These are phyloP conservation scores for Myrmecobius fasciatus DNA, from an alignment of 2,113 vertebrate genomes.

Conservation along the genomic window DNA sequence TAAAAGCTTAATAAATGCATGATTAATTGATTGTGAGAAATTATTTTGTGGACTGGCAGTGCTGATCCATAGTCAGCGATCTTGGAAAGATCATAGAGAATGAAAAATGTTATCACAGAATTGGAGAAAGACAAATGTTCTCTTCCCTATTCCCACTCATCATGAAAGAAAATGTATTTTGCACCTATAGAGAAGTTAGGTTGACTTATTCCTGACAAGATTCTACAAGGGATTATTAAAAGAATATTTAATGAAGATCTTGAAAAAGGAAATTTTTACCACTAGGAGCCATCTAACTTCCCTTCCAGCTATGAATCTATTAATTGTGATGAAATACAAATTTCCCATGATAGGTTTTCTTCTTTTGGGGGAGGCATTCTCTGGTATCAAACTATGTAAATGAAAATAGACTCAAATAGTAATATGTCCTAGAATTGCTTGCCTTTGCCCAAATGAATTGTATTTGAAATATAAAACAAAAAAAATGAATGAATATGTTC, in stretches of 20 bases:
- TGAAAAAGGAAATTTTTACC: neutral
- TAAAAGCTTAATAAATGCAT: neutral
- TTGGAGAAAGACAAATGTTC: neutral
- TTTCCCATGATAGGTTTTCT: neutral
- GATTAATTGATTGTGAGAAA: neutral
- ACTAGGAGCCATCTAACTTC: neutral
- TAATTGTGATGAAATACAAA: neutral
- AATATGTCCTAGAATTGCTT: neutral
- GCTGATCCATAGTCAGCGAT: neutral
- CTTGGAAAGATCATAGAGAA: neutral
- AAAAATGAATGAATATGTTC: neutral
- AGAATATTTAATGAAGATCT: neutral
- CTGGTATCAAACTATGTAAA: neutral
- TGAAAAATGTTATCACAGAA: neutral
- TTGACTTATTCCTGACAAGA: neutral
- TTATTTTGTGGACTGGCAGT: neutral
- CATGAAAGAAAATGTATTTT: neutral
- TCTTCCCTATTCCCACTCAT: neutral
- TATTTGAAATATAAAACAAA: neutral
- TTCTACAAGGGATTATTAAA: neutral
- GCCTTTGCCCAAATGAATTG: neutral
- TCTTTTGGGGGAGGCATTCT: neutral
- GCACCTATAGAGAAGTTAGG: neutral
- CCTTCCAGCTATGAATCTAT: neutral
- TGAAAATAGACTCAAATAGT: neutral